phyloP scores from a whole-genome alignment of 2,888 invertebrate species.

The Ormyrus rosae region DNA sequence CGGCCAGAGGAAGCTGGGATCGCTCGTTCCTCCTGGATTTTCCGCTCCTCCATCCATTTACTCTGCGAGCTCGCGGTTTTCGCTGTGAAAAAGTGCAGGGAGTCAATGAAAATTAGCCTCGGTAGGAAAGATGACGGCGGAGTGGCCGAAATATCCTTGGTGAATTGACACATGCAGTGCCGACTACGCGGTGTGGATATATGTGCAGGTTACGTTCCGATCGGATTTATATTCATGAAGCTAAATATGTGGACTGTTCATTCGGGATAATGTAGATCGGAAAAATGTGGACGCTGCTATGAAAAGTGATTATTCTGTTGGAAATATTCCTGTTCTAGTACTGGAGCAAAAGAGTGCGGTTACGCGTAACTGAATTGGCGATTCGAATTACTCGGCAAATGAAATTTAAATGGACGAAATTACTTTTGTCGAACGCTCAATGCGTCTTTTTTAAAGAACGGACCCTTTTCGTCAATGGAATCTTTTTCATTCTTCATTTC shows the following conservation, averaged over 20 bases:
- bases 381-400: constrained; percentile 21
- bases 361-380: constrained; percentile 16
- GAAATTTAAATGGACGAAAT: constrained; percentile 44
- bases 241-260: constrained; percentile 13
- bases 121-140: too few relatives aligned
- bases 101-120: too few relatives aligned
- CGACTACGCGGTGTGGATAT: background rate
- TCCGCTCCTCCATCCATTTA: background rate
- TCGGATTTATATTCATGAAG: background rate
- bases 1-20: background rate
- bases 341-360: constrained; percentile 32
- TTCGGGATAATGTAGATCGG: background rate
- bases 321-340: background rate
- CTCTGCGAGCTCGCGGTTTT: background rate
- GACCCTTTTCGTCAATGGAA: too few relatives aligned
- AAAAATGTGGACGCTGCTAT: constrained; percentile 4
- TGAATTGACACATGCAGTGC: background rate
- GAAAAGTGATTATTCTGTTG: constrained; percentile 6
- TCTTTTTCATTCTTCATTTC: too few relatives aligned
- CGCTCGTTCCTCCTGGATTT: background rate
- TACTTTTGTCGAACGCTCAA: constrained; percentile 36
- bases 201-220: background rate
- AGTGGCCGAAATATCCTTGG: constrained; percentile 13
- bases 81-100: background rate
- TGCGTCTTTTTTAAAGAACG: constrained; percentile 23